Conservation (phyloP, 2,797 vertebrate species). For the Telmatherina bonti region DNA sequence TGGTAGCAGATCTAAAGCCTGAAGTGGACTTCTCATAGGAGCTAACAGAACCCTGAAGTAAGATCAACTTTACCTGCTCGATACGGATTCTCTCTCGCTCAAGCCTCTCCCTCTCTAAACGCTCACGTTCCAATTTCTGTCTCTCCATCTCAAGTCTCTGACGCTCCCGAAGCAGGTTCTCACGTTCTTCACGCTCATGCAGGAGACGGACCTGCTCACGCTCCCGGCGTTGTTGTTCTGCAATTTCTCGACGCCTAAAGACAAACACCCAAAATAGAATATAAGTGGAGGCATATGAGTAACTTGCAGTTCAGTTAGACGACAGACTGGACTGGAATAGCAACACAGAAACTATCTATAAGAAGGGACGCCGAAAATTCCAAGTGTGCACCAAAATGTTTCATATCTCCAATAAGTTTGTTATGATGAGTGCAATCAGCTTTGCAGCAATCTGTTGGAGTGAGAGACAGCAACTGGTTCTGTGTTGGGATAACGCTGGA, state of each 20-base stretch:
- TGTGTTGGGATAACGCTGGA: no score
- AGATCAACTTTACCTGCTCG: constrained; percentile 88
- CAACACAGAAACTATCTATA: no score
- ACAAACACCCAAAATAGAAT: background rate
- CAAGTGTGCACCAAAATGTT: no score
- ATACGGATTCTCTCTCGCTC: constrained; percentile 96
- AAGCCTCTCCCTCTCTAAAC: constrained; percentile 94
- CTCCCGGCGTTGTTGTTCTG: constrained; percentile 90
- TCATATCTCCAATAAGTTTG: no score
- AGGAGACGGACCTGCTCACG: constrained; percentile 89
- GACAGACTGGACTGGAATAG: no score
- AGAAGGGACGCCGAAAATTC: no score
- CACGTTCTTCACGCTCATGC: constrained; percentile 91
- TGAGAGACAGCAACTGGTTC: no score
- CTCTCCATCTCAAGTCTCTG: constrained; percentile 95
- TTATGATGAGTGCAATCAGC: no score
- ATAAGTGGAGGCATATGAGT: no score
- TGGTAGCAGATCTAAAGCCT: background rate
- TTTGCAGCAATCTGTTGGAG: no score
- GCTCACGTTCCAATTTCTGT: constrained; percentile 94
- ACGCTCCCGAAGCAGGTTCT: constrained; percentile 91
- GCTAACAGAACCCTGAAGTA: background rate
- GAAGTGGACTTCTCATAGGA: no score
- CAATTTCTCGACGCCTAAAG: constrained; percentile 91
- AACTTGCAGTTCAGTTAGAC: no score